Evolutionary conservation across 2,113 vertebrate species (phyloP).

Genomic region (Petrocephalus microphthalmus): DNA sequence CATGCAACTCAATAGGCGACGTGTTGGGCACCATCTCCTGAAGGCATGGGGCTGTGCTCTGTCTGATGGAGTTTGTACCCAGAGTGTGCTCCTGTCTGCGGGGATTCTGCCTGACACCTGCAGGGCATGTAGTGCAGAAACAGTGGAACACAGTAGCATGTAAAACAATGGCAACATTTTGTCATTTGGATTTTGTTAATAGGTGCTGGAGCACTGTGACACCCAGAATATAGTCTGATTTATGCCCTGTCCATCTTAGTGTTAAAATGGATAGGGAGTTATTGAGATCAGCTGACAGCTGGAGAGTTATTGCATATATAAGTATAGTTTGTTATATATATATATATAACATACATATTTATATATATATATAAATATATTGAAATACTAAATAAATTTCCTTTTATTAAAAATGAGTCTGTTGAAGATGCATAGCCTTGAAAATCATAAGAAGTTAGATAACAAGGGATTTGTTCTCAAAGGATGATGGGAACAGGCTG

Average conservation of each 20-base stretch:
- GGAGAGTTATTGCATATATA: background rate
- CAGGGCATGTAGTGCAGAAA: background rate
- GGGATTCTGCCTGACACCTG: background rate
- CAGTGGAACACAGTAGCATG: background rate
- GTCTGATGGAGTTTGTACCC: background rate
- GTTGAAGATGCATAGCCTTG: background rate
- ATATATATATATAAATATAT: no score
- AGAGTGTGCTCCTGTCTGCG: background rate
- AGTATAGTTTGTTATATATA: background rate
- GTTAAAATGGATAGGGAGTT: background rate
- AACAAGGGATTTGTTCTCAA: background rate
- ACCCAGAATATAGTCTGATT: background rate
- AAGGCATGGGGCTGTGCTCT: background rate
- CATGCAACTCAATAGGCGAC: background rate
- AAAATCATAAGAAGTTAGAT: background rate
- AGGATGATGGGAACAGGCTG: background rate
- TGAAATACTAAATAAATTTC: background rate
- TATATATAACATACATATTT: no score
- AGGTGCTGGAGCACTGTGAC: background rate
- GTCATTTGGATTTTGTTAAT: background rate
- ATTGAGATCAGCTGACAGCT: background rate
- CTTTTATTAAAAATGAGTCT: background rate
- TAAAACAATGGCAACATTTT: background rate
- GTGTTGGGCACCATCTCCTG: background rate
- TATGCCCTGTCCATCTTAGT: background rate